Base-by-base conservation (phyloP, 2,888 invertebrate species). In the Odiellus spinosus region DNA sequence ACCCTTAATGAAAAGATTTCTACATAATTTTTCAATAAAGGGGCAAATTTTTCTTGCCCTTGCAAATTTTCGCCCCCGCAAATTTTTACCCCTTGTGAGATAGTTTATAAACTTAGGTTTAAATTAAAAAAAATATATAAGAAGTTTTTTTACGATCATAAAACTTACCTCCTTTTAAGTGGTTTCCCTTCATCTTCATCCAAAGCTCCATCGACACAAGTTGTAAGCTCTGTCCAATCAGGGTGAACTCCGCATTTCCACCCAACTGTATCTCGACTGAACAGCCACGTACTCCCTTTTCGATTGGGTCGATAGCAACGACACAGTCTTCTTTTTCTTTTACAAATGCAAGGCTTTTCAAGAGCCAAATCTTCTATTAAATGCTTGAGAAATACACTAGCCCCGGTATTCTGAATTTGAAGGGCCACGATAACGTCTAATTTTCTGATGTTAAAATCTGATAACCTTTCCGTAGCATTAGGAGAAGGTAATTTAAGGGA, bases 391-490 rank as follows among this genome's bases (percentile, higher is more conserved):
- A 98, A 95, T 4, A 88, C 67, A 36, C 95, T 96, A 26, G 96
- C 96, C 46, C 96, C 96, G 45, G 96, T 98, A 71, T 98, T 96
- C 69, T 98, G 98, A 67, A 98, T 93, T 67, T 98, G 96, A 56
- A 98, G 71, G 75, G 96, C 78, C 46, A 98, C 95, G 75, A 98
- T 83, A 48, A 98, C 95, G 71, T 96, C 96, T 61, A 85, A 82
- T 11, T 82, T 83, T n/a, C 61, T 58, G 12, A 66, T 57, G 52
- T 66, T 58, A 35, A 69, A 60, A 3, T 40, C 48, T 36, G 53
- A 42, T 15, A 18, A 32, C 3, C 34, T 34, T 19, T 26, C 26
- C 26, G 26, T 26, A 4, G 26, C 8, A 26, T 26, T 26, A 26
- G 26, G 4, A 8, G 26, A 26, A 6, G 26, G 26, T 26, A 26